These are phyloP conservation scores for Neelides sp. DNA, from an alignment of 1,140 invertebrate genomes.

Conservation along the genomic window DNA sequence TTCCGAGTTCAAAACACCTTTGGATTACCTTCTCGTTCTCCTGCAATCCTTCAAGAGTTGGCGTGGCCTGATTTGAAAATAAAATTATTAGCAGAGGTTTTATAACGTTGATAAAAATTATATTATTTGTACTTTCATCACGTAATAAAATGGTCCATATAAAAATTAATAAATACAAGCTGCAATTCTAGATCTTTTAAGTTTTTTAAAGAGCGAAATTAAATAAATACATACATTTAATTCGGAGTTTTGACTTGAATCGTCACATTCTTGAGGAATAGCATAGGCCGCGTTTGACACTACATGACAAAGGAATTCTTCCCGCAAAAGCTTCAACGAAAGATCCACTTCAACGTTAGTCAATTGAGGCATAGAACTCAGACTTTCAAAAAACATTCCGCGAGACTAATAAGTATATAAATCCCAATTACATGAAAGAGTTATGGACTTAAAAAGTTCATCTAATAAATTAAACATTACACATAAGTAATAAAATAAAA, in stretches of 20 bases:
- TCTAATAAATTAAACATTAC: slow-evolving; percentile 23
- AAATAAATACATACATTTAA: too few species aligned
- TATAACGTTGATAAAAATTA: slow-evolving; percentile 35
- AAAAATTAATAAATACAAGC: too few species aligned
- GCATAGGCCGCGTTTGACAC: slow-evolving; percentile 20
- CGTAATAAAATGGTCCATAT: slow-evolving; percentile 2
- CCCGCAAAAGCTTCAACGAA: slow-evolving; percentile 22
- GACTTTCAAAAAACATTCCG: slow-evolving; percentile 23
- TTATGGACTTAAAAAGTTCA: not conserved
- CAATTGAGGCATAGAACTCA: slow-evolving; percentile 18
- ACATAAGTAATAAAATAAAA: slow-evolving; percentile 42
- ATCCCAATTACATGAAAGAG: not conserved
- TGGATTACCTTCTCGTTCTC: slow-evolving; percentile 46
- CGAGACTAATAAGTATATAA: slow-evolving; percentile 16
- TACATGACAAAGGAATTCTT: slow-evolving; percentile 25
- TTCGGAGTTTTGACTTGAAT: not conserved
- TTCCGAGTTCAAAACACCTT: slow-evolving; percentile 54
- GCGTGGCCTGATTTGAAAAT: slow-evolving; percentile 9
- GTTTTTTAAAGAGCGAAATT: too few species aligned
- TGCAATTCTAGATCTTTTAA: too few species aligned
- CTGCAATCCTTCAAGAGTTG: slow-evolving; percentile 21
- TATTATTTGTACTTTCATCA: not conserved
- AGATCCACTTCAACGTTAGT: slow-evolving; percentile 29
- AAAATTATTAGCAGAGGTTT: slow-evolving; percentile 11
- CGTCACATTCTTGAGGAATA: slow-evolving; percentile 22